phyloP scores from a whole-genome alignment of 2,113 vertebrate species.

The Labrus mixtus region DNA sequence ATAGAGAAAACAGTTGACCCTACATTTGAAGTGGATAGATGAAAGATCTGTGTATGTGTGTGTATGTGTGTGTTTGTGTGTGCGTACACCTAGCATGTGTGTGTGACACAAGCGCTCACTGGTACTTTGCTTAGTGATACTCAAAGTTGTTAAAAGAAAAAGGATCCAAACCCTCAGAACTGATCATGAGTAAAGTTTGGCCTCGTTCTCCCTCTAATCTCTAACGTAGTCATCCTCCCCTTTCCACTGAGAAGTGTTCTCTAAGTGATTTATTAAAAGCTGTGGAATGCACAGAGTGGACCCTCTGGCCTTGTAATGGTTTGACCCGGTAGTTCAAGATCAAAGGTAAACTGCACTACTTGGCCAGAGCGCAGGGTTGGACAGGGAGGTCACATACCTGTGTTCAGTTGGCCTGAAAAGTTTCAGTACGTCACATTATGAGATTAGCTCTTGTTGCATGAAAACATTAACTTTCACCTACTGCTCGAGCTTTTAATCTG shows the following conservation, averaged over 20 bases:
- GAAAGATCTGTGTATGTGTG: no score
- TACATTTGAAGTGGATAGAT: neutral
- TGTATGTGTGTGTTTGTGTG: no score
- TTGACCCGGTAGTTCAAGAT: conserved; percentile 74
- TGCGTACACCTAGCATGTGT: no score
- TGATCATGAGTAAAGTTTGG: no score
- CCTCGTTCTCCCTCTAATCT: neutral
- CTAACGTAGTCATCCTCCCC: neutral
- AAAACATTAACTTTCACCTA: conserved; percentile 45
- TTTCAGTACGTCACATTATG: conserved; percentile 11
- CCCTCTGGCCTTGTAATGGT: conserved; percentile 73
- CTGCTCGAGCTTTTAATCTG: conserved; percentile 6
- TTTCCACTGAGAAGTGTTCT: conserved; percentile 42
- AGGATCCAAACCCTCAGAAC: neutral
- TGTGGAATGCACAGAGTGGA: conserved; percentile 73
- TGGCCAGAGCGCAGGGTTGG: conserved; percentile 13
- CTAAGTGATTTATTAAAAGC: conserved; percentile 80
- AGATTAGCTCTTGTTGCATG: conserved; percentile 8
- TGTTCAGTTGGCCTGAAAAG: conserved; percentile 47
- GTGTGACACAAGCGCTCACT: conserved; percentile 8
- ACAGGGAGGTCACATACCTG: conserved; percentile 56
- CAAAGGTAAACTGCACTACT: conserved; percentile 62
- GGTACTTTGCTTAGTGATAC: conserved; percentile 24
- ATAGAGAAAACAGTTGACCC: conserved; percentile 18
- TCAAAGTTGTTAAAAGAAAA: neutral